Evolutionary conservation across 2,888 invertebrate genomes (phyloP), one percentile per base, ranked within the genome.

Genomic region (Drosophila fungiperda): DNA sequence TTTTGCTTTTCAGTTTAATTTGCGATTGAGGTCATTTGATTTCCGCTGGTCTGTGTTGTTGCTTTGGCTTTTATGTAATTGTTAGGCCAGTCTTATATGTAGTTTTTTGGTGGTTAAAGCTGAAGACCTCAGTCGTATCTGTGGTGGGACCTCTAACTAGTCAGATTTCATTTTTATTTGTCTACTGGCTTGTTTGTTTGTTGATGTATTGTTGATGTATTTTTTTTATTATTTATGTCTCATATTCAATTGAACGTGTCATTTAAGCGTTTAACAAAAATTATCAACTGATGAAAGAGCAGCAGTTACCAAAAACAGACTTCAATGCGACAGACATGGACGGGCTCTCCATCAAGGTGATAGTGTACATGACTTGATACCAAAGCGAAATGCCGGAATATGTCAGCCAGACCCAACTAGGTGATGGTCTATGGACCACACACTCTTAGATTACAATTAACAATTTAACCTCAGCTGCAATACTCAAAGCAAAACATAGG

Each of bases 171-270:
- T 49, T 52, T 59, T 68, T 63, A 73, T 81, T 82, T 76, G 70
- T 69, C 49, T 58, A 64, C 75, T 71, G 20, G 48, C 29, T 38
- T 35, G 15, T 12, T 12, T 42, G 20, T 20, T 48, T 20, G 6
- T 58, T 58, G 23, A 23, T 45, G 45, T 45, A 23, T n/a, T n/a
- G n/a, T n/a, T n/a, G 45, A 23, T 45, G 23, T 52, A 2, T 38
- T 38, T 55, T 3, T 3, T 36, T n/a, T 11, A 68, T 20, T 69
- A 71, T 8, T 68, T 65, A 71, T 77, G 80, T 74, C 83, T 76
- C 78, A 78, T 83, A 76, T 86, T 87, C 89, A 87, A 86, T 86
- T 87, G 85, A 89, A 86, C 85, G 85, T 86, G 85, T 86, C 85
- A 81, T 86, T 86, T 87, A 87, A 69, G 85, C 85, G 76, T 73